Evolutionary conservation across 2,888 invertebrate genomes (phyloP).

Genomic region (Emmelina monodactyla): DNA sequence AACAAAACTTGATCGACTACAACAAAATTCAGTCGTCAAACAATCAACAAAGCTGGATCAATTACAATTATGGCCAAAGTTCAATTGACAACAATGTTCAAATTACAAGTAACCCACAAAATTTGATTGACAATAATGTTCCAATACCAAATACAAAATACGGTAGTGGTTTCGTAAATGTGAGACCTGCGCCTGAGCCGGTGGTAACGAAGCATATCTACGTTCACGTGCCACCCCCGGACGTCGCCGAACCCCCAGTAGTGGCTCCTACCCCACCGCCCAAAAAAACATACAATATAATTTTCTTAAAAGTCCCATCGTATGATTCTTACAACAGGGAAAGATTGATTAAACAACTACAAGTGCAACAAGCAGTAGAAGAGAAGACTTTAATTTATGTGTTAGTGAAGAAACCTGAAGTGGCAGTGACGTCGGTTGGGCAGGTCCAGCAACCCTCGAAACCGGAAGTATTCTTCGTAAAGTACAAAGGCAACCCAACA

Average conservation of each 20-base stretch:
- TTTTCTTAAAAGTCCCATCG: conserved; percentile 79
- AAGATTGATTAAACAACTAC: conserved; percentile 54
- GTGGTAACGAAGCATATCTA: conserved; percentile 75
- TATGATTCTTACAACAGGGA: conserved; percentile 50
- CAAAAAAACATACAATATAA: conserved; percentile 77
- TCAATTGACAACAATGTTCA: too few relatives aligned
- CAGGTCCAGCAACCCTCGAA: conserved; percentile 32
- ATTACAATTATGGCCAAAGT: too few relatives aligned
- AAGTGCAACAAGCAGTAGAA: conserved; percentile 68
- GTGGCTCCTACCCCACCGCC: conserved; percentile 45
- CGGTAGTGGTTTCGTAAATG: too few relatives aligned
- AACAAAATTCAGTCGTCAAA: too few relatives aligned
- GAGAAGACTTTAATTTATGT: conserved; percentile 79
- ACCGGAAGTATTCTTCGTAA: conserved; percentile 79
- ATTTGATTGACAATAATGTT: too few relatives aligned
- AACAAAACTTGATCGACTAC: too few relatives aligned
- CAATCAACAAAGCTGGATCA: too few relatives aligned
- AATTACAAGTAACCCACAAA: too few relatives aligned
- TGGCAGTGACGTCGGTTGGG: conserved; percentile 34
- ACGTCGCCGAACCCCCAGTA: conserved; percentile 64
- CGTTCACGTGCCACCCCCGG: conserved; percentile 78
- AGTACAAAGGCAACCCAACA: conserved; percentile 37
- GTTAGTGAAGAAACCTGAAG: conserved; percentile 74
- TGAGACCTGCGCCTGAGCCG: conserved; percentile 13
- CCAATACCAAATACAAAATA: too few relatives aligned